Evolutionary conservation across 1,140 invertebrate genomes (phyloP).

Genomic region (Drosophila subpulchrella): DNA sequence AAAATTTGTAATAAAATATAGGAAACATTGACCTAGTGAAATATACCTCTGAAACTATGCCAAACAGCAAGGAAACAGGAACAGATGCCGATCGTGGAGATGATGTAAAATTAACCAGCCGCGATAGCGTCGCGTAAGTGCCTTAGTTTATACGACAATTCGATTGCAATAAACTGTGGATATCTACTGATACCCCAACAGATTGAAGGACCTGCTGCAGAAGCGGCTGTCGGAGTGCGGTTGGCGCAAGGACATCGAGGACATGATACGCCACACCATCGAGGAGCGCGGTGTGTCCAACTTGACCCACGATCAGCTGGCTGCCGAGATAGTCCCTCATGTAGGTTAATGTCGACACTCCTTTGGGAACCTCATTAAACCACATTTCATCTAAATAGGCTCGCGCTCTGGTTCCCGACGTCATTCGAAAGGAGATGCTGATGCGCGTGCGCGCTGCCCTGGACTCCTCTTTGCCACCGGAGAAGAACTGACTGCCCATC

Average conservation of each 20-base stretch:
- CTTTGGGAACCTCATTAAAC: background rate
- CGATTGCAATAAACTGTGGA: background rate
- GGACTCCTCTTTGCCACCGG: conserved; percentile 3
- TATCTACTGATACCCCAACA: background rate
- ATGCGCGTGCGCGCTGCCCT: conserved; percentile 84
- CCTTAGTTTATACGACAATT: background rate
- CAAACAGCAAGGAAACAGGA: conserved; percentile 32
- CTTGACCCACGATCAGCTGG: conserved; percentile 91
- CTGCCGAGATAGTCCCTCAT: conserved; percentile 90
- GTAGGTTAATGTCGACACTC: conserved; percentile 14
- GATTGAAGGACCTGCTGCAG: conserved; percentile 91
- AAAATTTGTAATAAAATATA: background rate
- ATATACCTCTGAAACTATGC: conserved; percentile 14
- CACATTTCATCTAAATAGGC: conserved; percentile 85
- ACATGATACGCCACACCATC: conserved; percentile 92
- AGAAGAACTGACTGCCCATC: conserved; percentile 7
- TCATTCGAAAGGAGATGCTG: conserved; percentile 94
- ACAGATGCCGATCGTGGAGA: conserved; percentile 29
- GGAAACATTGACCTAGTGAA: background rate
- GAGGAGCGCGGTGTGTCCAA: conserved; percentile 90
- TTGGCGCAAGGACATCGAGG: conserved; percentile 93
- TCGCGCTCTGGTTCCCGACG: conserved; percentile 93
- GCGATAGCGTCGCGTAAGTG: conserved; percentile 29
- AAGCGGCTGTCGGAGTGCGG: conserved; percentile 93
- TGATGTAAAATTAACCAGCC: conserved; percentile 8